phyloP scores from a whole-genome alignment of 1,140 invertebrate species.

The Caerostris darwini region DNA sequence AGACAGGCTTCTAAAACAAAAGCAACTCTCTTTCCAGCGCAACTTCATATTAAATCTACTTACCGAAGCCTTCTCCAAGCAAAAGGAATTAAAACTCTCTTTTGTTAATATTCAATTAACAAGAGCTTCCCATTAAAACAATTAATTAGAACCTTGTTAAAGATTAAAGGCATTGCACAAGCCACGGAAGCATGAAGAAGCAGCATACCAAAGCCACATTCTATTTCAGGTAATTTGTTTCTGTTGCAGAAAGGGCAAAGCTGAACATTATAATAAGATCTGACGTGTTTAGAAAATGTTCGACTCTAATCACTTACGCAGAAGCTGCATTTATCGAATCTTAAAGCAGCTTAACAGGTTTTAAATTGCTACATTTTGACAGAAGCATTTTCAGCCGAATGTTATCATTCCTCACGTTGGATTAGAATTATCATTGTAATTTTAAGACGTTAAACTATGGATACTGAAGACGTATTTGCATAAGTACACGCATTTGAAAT shows the following conservation, averaged over 20 bases:
- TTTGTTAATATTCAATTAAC: slow-evolving; percentile 47
- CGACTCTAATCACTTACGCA: background rate
- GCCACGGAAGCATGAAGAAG: slow-evolving; percentile 1
- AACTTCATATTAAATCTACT: background rate
- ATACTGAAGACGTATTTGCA: background rate
- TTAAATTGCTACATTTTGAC: background rate
- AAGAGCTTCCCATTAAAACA: background rate
- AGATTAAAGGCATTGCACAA: background rate
- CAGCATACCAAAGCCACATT: background rate
- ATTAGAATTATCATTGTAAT: background rate
- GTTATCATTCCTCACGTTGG: background rate
- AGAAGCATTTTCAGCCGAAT: background rate
- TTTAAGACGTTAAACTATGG: background rate
- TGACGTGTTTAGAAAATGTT: slow-evolving; percentile 13
- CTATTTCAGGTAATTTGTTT: slow-evolving; percentile 11
- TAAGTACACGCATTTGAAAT: background rate
- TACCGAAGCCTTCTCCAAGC: background rate
- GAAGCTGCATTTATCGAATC: background rate
- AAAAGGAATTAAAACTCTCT: slow-evolving; percentile 16
- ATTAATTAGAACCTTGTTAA: slow-evolving; percentile 52
- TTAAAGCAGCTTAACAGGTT: background rate
- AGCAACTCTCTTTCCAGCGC: background rate
- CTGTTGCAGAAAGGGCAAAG: background rate
- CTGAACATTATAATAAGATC: background rate
- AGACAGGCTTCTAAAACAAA: background rate